Conservation (phyloP, 2,797 vertebrate species). For the Sebastes taczanowskii region DNA sequence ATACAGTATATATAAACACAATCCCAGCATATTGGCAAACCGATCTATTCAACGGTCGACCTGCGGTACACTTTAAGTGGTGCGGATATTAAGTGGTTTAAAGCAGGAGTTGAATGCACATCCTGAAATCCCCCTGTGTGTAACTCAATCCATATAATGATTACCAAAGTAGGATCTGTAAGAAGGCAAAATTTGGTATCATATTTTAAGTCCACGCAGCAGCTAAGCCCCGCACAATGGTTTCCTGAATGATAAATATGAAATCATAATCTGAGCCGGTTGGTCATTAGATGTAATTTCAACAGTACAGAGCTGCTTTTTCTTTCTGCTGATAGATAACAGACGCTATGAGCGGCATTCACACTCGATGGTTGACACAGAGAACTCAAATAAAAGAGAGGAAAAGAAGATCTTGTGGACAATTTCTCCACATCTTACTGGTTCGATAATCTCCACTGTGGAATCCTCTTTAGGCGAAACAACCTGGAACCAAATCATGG, state of each 20-base stretch:
- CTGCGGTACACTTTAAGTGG: conserved; percentile 6
- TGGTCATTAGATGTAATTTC: conserved; percentile 52
- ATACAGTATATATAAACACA: not conserved
- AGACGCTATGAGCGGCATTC: not conserved
- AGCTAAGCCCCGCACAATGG: conserved; percentile 52
- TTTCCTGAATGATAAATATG: not conserved
- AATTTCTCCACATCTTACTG: conserved; percentile 7
- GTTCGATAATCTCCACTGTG: conserved; percentile 46
- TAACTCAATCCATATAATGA: conserved; percentile 47
- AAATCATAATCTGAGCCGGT: conserved; percentile 50
- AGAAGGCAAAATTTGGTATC: conserved; percentile 16
- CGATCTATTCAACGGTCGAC: conserved; percentile 15
- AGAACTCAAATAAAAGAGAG: not conserved
- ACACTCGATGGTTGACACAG: not conserved
- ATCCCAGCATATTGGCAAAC: conserved; percentile 16
- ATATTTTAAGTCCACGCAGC: conserved; percentile 28
- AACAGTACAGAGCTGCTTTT: conserved; percentile 12
- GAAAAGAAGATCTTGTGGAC: not conserved
- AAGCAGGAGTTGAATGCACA: conserved; percentile 42
- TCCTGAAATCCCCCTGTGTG: conserved; percentile 56
- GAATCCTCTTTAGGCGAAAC: conserved; percentile 60
- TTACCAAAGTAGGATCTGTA: conserved; percentile 38
- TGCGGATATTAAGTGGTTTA: conserved; percentile 40
- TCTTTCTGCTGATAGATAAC: conserved; percentile 26
- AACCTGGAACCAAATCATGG: conserved; percentile 31